phyloP scores from a whole-genome alignment of 1,140 invertebrate species.

The Pachypsylla venusta region DNA sequence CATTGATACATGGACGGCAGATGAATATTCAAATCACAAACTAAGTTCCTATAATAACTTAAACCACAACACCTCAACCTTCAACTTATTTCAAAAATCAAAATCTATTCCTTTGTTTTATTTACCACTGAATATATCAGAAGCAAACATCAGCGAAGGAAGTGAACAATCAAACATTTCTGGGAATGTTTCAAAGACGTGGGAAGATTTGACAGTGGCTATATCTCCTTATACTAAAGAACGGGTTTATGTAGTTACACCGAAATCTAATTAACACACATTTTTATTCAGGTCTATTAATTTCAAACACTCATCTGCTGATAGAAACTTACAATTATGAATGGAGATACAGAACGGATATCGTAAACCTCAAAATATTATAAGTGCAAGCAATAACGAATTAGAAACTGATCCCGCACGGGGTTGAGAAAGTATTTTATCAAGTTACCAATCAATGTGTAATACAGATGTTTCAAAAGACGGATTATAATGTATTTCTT shows the following conservation, averaged over 20 bases:
- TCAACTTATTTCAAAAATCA: not conserved
- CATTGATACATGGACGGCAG: not conserved
- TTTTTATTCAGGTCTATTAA: not conserved
- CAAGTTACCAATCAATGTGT: no score
- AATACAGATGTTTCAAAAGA: no score
- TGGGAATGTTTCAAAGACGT: constrained; percentile 27
- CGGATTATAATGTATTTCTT: no score
- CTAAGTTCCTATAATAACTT: not conserved
- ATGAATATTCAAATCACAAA: not conserved
- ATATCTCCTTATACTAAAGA: constrained; percentile 54
- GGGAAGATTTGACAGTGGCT: constrained; percentile 46
- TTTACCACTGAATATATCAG: not conserved
- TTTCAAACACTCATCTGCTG: not conserved
- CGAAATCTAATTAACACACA: constrained; percentile 23
- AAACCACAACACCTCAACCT: not conserved
- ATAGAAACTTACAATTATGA: not conserved
- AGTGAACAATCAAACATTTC: not conserved
- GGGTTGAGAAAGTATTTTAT: no score
- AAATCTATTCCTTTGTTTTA: not conserved
- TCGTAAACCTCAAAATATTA: no score
- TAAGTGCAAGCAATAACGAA: no score
- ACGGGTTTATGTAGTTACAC: constrained; percentile 61
- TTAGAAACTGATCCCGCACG: no score
- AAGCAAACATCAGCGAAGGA: not conserved
- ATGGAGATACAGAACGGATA: no score